A percentile compares a stretch with the other conserved stretches of the same genome.
phyloP scores from a whole-genome alignment of 2,797 vertebrate species.

The Rhinichthys osculus region DNA sequence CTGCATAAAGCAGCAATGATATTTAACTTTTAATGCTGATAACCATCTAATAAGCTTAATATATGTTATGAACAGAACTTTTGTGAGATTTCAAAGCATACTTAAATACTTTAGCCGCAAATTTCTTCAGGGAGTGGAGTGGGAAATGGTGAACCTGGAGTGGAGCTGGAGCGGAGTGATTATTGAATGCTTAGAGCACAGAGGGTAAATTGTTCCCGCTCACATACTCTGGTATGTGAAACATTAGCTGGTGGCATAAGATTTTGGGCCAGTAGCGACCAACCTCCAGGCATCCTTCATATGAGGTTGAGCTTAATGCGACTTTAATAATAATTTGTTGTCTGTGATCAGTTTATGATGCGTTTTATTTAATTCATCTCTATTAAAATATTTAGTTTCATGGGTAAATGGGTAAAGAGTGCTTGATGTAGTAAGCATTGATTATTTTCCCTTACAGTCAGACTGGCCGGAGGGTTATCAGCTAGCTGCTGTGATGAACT shows the following conservation, averaged over 20 bases:
- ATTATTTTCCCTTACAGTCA: constrained; percentile 73
- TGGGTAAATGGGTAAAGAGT: background rate
- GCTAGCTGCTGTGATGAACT: constrained; percentile 93
- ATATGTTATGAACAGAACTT: too few relatives aligned
- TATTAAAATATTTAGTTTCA: background rate
- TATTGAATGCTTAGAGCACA: too few relatives aligned
- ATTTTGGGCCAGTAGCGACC: background rate
- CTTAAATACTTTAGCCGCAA: too few relatives aligned
- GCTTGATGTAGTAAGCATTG: background rate
- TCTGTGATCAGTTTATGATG: background rate
- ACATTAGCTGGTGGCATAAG: background rate
- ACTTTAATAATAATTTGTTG: background rate
- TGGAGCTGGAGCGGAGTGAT: too few relatives aligned
- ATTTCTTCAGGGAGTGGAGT: too few relatives aligned
- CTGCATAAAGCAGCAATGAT: too few relatives aligned
- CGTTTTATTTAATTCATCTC: background rate
- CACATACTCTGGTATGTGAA: background rate
- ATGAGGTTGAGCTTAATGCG: background rate
- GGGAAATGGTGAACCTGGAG: too few relatives aligned
- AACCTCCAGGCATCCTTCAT: background rate
- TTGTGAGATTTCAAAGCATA: too few relatives aligned
- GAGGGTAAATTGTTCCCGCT: too few relatives aligned
- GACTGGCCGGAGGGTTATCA: constrained; percentile 97
- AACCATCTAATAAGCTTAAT: too few relatives aligned
- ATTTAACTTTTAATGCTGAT: too few relatives aligned